A percentile compares a stretch with the other conserved stretches of the same genome.
phyloP scores from a whole-genome alignment of 1,140 invertebrate species.

The Drosophila watanabei region DNA sequence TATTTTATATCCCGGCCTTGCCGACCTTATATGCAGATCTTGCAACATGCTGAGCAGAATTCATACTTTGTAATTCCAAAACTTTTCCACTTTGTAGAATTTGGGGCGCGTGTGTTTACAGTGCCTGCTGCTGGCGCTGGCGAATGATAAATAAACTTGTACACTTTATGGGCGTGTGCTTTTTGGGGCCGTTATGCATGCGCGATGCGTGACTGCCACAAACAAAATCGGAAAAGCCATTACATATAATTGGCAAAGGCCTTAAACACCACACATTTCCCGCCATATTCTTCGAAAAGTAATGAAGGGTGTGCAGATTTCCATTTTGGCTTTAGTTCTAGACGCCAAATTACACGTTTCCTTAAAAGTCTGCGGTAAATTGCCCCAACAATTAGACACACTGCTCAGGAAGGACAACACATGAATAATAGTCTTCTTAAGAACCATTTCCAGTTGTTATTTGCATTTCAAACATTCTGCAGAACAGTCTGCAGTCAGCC shows the following conservation, averaged over 20 bases:
- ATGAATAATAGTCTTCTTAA: slow-evolving; percentile 3
- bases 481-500: slow-evolving; percentile 23
- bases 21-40: slow-evolving; percentile 44
- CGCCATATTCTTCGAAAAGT: neutral
- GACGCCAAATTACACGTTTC: slow-evolving; percentile 1
- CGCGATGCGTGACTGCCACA: slow-evolving; percentile 58
- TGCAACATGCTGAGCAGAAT: slow-evolving; percentile 37
- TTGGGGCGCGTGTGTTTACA: slow-evolving; percentile 60
- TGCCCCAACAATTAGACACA: neutral
- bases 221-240: slow-evolving; percentile 37
- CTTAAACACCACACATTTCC: slow-evolving; percentile 25
- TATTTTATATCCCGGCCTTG: slow-evolving; percentile 46
- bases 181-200: slow-evolving; percentile 51
- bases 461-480: slow-evolving; percentile 27
- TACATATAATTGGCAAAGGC: slow-evolving; percentile 31
- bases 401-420: neutral
- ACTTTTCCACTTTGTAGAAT: slow-evolving; percentile 54
- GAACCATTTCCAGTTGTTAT: slow-evolving; percentile 12
- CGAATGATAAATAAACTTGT: slow-evolving; percentile 72
- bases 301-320: slow-evolving; percentile 21
- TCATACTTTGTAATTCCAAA: slow-evolving; percentile 35
- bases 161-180: slow-evolving; percentile 59
- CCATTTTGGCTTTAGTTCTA: slow-evolving; percentile 2
- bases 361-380: neutral
- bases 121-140: slow-evolving; percentile 24